A percentile compares a stretch with the other conserved stretches of the same genome.
phyloP scores from a whole-genome alignment of 2,888 invertebrate genomes.

The Ypsolopha scabrella region DNA sequence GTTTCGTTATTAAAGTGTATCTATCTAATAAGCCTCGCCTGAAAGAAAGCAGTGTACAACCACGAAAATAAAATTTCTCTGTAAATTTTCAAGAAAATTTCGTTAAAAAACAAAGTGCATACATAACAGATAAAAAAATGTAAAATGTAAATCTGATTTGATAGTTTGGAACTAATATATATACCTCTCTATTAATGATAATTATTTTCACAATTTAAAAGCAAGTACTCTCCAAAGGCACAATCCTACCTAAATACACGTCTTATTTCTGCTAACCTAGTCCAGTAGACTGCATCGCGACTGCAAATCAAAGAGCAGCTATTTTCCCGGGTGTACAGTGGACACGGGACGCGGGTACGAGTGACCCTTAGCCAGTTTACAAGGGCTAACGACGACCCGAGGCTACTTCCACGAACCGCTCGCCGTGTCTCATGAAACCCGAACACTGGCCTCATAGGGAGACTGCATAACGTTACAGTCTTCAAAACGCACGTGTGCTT shows the following conservation, averaged over 20 bases:
- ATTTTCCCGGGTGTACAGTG: constrained; percentile 14
- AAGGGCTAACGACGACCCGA: constrained; percentile 6
- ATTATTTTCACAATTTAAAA: too few species aligned
- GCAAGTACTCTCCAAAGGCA: too few species aligned
- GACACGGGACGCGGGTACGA: constrained; percentile 16
- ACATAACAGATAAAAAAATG: too few species aligned
- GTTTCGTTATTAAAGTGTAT: constrained; percentile 48
- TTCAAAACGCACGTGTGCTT: too few species aligned
- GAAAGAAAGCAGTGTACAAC: constrained; percentile 38
- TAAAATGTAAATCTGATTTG: too few species aligned
- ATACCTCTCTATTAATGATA: too few species aligned
- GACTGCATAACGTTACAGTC: background rate
- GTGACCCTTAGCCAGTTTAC: constrained; percentile 14
- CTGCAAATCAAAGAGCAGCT: too few species aligned
- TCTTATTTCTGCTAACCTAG: too few species aligned
- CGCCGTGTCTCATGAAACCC: background rate
- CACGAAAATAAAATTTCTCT: constrained; percentile 9
- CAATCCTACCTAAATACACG: too few species aligned
- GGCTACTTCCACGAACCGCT: background rate
- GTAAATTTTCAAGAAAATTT: constrained; percentile 4
- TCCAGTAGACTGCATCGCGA: too few species aligned
- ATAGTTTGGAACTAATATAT: too few species aligned
- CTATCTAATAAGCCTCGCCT: constrained; percentile 39
- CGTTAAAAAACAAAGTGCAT: too few species aligned
- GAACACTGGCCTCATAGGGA: background rate